A percentile compares a stretch with the other conserved stretches of the same genome.
Conservation (phyloP, 1,140 invertebrate species). For the Drosophila pandora region DNA sequence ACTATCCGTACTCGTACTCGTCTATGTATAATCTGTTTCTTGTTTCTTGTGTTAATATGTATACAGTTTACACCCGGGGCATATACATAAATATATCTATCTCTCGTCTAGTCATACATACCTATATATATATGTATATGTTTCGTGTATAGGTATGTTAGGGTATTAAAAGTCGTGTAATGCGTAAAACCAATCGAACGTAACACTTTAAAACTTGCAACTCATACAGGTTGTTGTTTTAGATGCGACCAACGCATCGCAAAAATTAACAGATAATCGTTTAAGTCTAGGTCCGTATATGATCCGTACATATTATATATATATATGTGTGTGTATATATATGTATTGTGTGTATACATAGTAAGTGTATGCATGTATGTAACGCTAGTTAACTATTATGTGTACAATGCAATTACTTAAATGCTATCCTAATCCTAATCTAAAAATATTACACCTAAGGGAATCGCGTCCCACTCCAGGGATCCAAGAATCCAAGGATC, state of each 20-base stretch:
- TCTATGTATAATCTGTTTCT: conserved; percentile 25
- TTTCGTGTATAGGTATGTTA: conserved; percentile 33
- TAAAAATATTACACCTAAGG: conserved; percentile 73
- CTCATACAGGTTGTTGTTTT: conserved; percentile 78
- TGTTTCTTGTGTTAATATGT: conserved; percentile 55
- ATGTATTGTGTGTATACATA: conserved; percentile 25
- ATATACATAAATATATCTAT: conserved; percentile 30
- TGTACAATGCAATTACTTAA: conserved; percentile 59
- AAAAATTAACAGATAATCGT: conserved; percentile 71
- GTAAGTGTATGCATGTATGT: conserved; percentile 31
- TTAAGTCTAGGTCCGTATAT: conserved; percentile 25
- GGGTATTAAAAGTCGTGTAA: conserved; percentile 53
- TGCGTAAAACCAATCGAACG: conserved; percentile 55
- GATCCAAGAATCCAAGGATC: not conserved
- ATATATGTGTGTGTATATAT: conserved; percentile 29
- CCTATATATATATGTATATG: conserved; percentile 5
- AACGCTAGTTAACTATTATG: conserved; percentile 71
- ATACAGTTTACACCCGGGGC: conserved; percentile 63
- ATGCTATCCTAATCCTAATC: conserved; percentile 65
- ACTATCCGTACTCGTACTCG: conserved; percentile 61
- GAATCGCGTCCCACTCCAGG: conserved; percentile 46
- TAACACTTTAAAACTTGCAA: conserved; percentile 68
- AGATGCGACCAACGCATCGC: conserved; percentile 81
- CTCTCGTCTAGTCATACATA: conserved; percentile 38
- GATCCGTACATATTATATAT: conserved; percentile 10